Evolutionary conservation across 2,113 vertebrate genomes (phyloP).

Genomic region (Chaenocephalus aceratus): DNA sequence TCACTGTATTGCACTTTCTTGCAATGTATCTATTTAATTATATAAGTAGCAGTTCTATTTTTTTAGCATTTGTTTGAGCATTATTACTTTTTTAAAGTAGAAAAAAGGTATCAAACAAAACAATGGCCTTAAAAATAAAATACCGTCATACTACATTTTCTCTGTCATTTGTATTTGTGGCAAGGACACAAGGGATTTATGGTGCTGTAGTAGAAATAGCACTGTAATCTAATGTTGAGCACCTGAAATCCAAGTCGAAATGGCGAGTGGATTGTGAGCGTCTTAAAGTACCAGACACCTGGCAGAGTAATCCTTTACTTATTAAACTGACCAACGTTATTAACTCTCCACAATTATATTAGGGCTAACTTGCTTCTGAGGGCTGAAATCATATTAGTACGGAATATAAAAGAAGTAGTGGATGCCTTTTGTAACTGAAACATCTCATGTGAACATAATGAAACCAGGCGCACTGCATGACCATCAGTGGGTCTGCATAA

Average conservation of each 20-base stretch:
- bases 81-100: background rate
- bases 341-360: constrained; percentile 20
- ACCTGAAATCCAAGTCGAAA: constrained; percentile 26
- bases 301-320: constrained; percentile 26
- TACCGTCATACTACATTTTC: background rate
- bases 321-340: constrained; percentile 33
- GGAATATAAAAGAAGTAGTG: constrained; percentile 19
- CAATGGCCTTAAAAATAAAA: background rate
- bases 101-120: background rate
- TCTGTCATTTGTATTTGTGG: constrained; percentile 21
- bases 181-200: constrained; percentile 4
- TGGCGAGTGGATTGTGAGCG: background rate
- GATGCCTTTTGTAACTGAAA: constrained; percentile 25
- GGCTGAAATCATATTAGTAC: constrained; percentile 8
- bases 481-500: constrained; percentile 52
- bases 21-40: background rate
- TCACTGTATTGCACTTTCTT: background rate
- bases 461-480: constrained; percentile 38
- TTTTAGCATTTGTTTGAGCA: background rate
- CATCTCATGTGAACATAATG: constrained; percentile 43
- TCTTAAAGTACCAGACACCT: constrained; percentile 28
- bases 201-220: background rate
- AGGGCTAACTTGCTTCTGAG: constrained; percentile 26
- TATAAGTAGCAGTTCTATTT: background rate
- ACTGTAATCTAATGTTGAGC: constrained; percentile 18